phyloP scores from a whole-genome alignment of 2,797 vertebrate species.

The Euphonia xanthogaster region DNA sequence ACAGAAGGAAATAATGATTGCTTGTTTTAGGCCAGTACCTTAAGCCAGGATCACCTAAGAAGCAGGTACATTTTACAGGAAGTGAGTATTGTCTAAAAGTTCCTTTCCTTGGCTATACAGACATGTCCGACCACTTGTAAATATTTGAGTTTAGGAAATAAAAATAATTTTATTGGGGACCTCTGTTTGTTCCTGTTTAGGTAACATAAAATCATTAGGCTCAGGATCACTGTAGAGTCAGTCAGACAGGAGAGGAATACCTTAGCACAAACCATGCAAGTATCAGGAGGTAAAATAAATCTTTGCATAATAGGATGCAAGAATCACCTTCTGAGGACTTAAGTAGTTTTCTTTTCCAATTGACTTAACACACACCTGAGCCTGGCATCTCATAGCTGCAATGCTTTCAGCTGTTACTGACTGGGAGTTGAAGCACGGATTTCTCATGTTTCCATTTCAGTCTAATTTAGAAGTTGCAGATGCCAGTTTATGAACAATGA shows the following conservation, averaged over 20 bases:
- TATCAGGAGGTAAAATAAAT: not conserved
- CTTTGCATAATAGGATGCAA: not conserved
- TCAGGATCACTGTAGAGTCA: not conserved
- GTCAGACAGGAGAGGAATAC: not conserved
- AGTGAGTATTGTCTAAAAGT: not conserved
- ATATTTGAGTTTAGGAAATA: slow-evolving; percentile 26
- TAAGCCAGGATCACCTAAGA: not conserved
- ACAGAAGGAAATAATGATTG: not conserved
- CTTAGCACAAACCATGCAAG: not conserved
- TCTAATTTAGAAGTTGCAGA: not conserved
- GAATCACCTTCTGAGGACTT: not conserved
- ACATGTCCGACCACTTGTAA: not conserved
- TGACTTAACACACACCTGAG: not conserved
- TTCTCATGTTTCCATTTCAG: not conserved
- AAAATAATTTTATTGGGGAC: not conserved
- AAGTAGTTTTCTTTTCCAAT: not conserved
- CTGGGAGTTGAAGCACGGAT: not conserved
- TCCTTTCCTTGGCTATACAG: not conserved
- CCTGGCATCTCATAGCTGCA: not conserved
- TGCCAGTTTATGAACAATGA: not conserved
- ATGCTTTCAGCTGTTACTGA: not conserved
- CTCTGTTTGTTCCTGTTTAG: slow-evolving; percentile 26
- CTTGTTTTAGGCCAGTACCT: not conserved
- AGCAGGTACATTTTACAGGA: not conserved
- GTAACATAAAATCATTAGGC: not conserved